Evolutionary conservation across 2,888 invertebrate genomes (phyloP), one percentile per base, ranked within the genome.

Genomic region (Campoplex nolae): DNA sequence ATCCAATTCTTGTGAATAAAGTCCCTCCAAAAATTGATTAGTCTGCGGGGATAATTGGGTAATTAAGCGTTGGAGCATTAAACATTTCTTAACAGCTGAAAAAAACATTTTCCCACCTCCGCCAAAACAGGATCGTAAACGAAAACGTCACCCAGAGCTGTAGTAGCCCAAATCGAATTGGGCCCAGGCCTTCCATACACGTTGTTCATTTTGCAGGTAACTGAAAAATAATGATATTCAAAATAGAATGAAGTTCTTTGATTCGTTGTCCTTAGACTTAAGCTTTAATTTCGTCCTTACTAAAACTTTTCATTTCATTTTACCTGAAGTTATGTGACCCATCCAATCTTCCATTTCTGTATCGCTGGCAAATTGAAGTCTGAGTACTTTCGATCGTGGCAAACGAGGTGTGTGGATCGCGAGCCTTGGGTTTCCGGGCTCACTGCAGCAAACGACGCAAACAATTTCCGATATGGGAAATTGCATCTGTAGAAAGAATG

Each of bases 301-400:
- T 42, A 42, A 73, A n/a, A 71, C 28, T 71, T 28, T 23, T 58
- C 4, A 38, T 18, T 42, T 23, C 93, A 91, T 82, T 90, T 93
- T 95, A 94, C 95, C 95, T 88, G 97, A 97, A 18, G 97, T 96
- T 90, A 98, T 95, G 93, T 98, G 97, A 86, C 97, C 96, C 83
- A 98, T 96, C 98, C 98, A 98, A 93, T 98, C 98, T 94, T 98
- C 98, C 95, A 98, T 96, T 94, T 98, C 97, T 88, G 97, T 96
- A 94, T 98, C 98, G 89, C 97, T 97, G 78, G 96, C 95, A 93
- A 98, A 98, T 92, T 97, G 97, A 84, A 98, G 95, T 93, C 96
- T 96, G 65, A 98, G 95, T 9, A 97, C 96, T 83, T 95, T 95
- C 45, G 94, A 95, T 83, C 95, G 94, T 38, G 92, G 95, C 89